These are phyloP conservation scores for Leptogaster cylindrica DNA, from an alignment of 2,888 invertebrate genomes.

Conservation along the genomic window DNA sequence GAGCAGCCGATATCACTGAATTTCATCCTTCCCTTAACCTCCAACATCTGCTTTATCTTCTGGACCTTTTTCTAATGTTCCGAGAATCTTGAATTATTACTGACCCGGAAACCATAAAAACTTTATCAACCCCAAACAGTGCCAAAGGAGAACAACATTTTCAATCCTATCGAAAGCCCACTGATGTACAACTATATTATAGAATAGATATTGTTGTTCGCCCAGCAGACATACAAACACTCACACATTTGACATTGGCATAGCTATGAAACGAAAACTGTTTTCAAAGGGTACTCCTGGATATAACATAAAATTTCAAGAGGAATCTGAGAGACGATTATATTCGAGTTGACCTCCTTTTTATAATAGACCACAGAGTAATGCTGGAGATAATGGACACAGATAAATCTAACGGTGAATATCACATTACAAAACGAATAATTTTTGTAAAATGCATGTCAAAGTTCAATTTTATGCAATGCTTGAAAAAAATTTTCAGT, in stretches of 20 bases:
- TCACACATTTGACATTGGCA: background rate
- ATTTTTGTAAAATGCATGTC: too few species aligned
- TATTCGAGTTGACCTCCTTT: conserved; percentile 46
- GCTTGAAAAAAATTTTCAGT: too few species aligned
- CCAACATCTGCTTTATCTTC: conserved; percentile 45
- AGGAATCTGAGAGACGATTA: conserved; percentile 46
- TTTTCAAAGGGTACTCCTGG: conserved; percentile 33
- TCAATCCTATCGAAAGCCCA: conserved; percentile 43
- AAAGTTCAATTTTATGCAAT: too few species aligned
- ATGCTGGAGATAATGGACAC: conserved; percentile 30
- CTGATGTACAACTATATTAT: conserved; percentile 32
- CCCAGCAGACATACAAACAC: conserved; percentile 19
- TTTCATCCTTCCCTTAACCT: conserved; percentile 12
- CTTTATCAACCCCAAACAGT: conserved; percentile 46
- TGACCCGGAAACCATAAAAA: conserved; percentile 49
- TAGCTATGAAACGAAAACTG: conserved; percentile 24
- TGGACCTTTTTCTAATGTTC: conserved; percentile 33
- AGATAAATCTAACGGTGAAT: conserved; percentile 39
- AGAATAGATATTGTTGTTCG: conserved; percentile 14
- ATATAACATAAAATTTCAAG: conserved; percentile 45
- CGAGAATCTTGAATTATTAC: conserved; percentile 49
- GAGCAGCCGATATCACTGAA: background rate
- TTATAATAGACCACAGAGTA: conserved; percentile 41
- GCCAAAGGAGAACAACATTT: conserved; percentile 41
- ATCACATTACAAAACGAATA: too few species aligned